phyloP scores from a whole-genome alignment of 2,113 vertebrate species.

The Hippolais icterina region DNA sequence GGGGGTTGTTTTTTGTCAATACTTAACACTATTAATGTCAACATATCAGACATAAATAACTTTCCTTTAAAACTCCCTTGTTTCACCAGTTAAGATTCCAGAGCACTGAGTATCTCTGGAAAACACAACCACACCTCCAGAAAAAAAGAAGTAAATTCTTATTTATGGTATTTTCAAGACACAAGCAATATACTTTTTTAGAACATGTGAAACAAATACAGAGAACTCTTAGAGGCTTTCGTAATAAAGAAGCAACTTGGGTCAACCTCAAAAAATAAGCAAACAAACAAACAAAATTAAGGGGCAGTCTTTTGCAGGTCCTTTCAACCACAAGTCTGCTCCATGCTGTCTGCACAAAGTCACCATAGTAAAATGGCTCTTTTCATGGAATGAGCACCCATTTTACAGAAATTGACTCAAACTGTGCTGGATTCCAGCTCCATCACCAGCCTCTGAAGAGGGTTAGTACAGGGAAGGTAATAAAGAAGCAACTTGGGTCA shows the following conservation, averaged over 20 bases:
- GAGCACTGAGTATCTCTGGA: neutral
- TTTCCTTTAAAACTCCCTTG: neutral
- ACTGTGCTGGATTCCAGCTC: neutral
- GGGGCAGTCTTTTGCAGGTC: neutral
- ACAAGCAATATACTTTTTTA: neutral
- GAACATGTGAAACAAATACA: neutral
- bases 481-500: neutral
- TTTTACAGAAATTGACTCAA: neutral
- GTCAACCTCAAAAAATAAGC: neutral
- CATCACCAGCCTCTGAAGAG: neutral
- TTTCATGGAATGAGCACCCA: neutral
- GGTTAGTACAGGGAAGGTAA: no score
- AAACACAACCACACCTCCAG: neutral
- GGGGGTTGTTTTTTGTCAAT: neutral
- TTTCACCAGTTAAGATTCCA: neutral
- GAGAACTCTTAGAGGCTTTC: neutral
- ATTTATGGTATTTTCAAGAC: neutral
- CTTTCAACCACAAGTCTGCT: neutral
- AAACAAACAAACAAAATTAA: neutral
- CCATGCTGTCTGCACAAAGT: neutral
- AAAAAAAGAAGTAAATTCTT: neutral
- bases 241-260: neutral
- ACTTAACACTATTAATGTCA: neutral
- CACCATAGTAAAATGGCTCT: neutral
- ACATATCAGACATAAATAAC: neutral